Base-by-base conservation (phyloP, 1,140 invertebrate genomes). In the Drosophila sturtevanti region DNA sequence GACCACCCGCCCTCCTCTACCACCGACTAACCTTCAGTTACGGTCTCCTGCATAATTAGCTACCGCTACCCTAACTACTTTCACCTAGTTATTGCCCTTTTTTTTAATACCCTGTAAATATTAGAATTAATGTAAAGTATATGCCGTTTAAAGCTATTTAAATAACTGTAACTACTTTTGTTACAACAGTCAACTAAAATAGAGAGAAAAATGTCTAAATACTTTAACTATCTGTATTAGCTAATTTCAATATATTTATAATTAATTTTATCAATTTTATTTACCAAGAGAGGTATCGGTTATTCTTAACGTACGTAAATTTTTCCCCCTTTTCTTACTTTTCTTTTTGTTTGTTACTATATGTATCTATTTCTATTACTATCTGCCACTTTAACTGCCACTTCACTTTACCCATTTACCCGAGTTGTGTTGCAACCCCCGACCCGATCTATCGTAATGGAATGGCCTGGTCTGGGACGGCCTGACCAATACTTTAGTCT, bases 401-500 rank as follows among this genome's bases (percentile, higher is more conserved):
- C 41, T 56, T 56, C 31, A 56, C 14, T 35, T 31, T 44, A 16
- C 14, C 22, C 24, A 51, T 31, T 31, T n/a, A n/a, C n/a, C n/a
- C n/a, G n/a, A n/a, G 12, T 38, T 44, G 41, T 21, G 41, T 48
- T 48, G 16, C 54, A 56, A 35, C 54, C 54, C 27, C 9, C 27
- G n/a, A 10, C 14, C 31, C 31, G 5, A 56, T n/a, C 62, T 16
- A 48, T 48, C 16, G 38, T 16, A 41, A 14, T 35, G n/a, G 37
- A 14, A 16, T 6, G 38, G 5, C 14, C 5, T 1, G 2, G 37
- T 2, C 41, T 7, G 5, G 6, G 41, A 3, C 16, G 16, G 41
- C 21, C 78, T 62, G 68, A 75, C 82, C 78, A 71, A 56, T 79
- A 86, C 82, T 87, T 81, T 72, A 77, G 70, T 77, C 81, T 86